Conservation (phyloP, 2,797 vertebrate genomes). For the Paratrypauchen microcephalus region DNA sequence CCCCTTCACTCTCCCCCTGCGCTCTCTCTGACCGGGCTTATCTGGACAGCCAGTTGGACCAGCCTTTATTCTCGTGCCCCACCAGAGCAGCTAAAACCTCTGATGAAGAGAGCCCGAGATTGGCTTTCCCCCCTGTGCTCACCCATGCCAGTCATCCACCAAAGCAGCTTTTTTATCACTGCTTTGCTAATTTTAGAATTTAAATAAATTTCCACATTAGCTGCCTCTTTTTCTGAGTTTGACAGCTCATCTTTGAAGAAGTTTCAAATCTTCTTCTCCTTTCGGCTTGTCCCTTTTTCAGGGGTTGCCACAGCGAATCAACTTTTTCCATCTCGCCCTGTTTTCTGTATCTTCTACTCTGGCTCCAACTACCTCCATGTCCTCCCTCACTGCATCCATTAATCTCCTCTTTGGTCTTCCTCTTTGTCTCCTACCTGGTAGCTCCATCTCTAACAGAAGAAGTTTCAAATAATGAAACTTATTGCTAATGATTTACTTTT, state of each 20-base stretch:
- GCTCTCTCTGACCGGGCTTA: conserved; percentile 64
- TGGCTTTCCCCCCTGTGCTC: conserved; percentile 44
- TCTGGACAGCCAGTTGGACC: conserved; percentile 72
- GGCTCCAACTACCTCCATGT: no score
- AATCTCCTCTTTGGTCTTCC: no score
- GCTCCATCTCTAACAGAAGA: no score
- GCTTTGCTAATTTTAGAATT: conserved; percentile 69
- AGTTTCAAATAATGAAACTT: not conserved
- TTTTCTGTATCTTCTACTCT: no score
- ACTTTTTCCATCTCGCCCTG: no score
- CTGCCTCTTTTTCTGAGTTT: conserved; percentile 26
- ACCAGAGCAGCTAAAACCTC: conserved; percentile 66
- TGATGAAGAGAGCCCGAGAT: conserved; percentile 42
- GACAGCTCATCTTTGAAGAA: conserved; percentile 10
- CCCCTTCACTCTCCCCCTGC: conserved; percentile 37
- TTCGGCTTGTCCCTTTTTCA: no score
- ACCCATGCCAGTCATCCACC: conserved; percentile 57
- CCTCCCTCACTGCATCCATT: no score
- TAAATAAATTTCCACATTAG: conserved; percentile 57
- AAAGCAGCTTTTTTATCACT: conserved; percentile 59
- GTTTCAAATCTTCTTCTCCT: no score
- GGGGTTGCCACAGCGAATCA: no score
- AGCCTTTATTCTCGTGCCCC: conserved; percentile 70
- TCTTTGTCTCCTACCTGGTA: no score
- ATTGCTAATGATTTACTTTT: not conserved